Evolutionary conservation across 2,797 vertebrate species (phyloP), one percentile per base, ranked within the genome.

Genomic region (Menidia menidia): DNA sequence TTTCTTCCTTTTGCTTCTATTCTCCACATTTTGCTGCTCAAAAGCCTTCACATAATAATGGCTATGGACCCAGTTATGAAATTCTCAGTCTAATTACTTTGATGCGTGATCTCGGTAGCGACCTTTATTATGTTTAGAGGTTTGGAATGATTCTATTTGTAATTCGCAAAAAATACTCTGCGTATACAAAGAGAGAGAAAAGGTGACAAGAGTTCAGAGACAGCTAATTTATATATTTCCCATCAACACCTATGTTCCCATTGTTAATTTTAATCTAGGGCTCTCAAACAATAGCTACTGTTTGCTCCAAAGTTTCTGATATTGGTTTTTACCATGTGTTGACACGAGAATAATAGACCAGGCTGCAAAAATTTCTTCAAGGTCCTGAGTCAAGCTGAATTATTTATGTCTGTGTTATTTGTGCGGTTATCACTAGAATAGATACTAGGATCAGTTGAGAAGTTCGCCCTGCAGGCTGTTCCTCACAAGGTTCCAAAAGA

Each of bases 71-170:
- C 90, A 92, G 90, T 94, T 93, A 93, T 79, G 72, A 91, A 88
- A 88, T 86, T 90, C 88, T 92, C 87, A 78, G 81, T 88, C 83
- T 92, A 94, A 93, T 94, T 94, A 89, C 88, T 89, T 91, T 93
- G 88, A 93, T 92, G 87, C 87, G 89, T 88, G 90, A 93, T 93
- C 89, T 92, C 75, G 42, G 66, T 75, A 87, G 83, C 67, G 45
- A 84, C 84, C 79, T 58, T 77, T 84, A 66, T 77, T 83, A 80
- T 84, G 83, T 71, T 92, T 85, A 70, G 71, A 78, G 83, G 81
- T 81, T 73, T 87, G 81, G 61, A 89, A 87, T 78, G 68, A 78
- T 79, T 85, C 84, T 89, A 75, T 75, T 82, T 82, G 78, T 78
- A 79, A 70, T 71, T 73, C 65, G 43, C 39, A 31, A 55, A 81